Evolutionary conservation across 1,140 invertebrate genomes (phyloP), one percentile per base, ranked within the genome.

Genomic region (Apocrypta bakeri): DNA sequence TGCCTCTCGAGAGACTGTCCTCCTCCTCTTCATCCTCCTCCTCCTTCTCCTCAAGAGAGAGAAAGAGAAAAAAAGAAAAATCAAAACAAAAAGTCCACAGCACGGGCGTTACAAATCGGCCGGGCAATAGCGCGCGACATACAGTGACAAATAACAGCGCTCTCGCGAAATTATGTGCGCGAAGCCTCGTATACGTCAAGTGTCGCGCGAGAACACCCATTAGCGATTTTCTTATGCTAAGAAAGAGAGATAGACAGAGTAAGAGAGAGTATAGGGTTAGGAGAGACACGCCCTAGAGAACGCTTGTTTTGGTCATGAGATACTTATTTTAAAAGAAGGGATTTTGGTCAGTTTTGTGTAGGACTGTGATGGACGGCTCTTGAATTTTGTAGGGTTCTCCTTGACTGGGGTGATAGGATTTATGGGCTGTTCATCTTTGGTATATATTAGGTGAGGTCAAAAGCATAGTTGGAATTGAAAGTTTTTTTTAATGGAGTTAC

Each of bases 141-240:
- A 21, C 17, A 6, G 17, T 79, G 77, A 79, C 77, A 79, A 79
- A 79, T 79, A 79, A 42, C 77, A 48, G 24, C 24, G 63, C 64
- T 56, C 27, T 31, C 11, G 66, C 40, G 48, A 79, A 79, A 79
- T 79, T 79, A 79, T 79, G 77, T 40, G 33, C 11, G 25, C 66
- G 21, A 63, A 27, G 17, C 17, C 1, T 31, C 31, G 17, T 37
- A 29, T 29, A 48, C 25, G 64, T 66, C 48, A 40, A 40, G 42
- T 40, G 42, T 63, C 69, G 8, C 69, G 7, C 42, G 42, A 11
- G 42, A 48, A 14, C 48, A 21, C 17, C 17, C 48, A 56, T 56
- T 56, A 56, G 48, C 48, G 21, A 56, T 56, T 56, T 56, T n/a
- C 48, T 56, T n/a, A 21, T 7, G 21, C 17, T 56, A n/a, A n/a